phyloP scores from a whole-genome alignment of 2,888 invertebrate species.

The Sericinus montela region DNA sequence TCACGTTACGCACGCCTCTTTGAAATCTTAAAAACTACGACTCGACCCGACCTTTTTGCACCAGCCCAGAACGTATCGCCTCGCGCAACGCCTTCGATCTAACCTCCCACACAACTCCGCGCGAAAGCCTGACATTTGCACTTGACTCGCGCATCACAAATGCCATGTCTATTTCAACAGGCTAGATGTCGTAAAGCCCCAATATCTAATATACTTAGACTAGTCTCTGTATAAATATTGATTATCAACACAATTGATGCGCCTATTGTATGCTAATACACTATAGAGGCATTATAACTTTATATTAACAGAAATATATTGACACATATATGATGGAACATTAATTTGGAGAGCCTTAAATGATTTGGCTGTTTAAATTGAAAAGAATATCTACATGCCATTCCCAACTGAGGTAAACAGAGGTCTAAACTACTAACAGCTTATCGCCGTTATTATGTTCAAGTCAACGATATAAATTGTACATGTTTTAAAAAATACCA shows the following conservation, averaged over 20 bases:
- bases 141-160: conserved; percentile 36
- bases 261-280: not conserved
- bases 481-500: too few relatives aligned
- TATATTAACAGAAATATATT: too few relatives aligned
- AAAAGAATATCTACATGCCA: too few relatives aligned
- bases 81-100: not conserved
- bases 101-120: conserved; percentile 20
- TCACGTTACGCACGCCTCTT: not conserved
- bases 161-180: conserved; percentile 43
- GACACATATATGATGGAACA: too few relatives aligned
- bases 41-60: not conserved
- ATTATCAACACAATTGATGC: not conserved
- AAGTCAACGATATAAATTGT: too few relatives aligned
- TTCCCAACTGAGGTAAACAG: too few relatives aligned
- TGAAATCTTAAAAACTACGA: not conserved
- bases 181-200: conserved; percentile 21
- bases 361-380: too few relatives aligned
- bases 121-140: conserved; percentile 44
- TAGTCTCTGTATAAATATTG: conserved; percentile 11
- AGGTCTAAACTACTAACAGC: too few relatives aligned
- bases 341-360: too few relatives aligned
- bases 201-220: conserved; percentile 10
- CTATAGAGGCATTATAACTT: too few relatives aligned
- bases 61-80: not conserved
- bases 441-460: too few relatives aligned